Conservation (phyloP, 2,888 invertebrate genomes). For the Rhamphomyia laevipes region DNA sequence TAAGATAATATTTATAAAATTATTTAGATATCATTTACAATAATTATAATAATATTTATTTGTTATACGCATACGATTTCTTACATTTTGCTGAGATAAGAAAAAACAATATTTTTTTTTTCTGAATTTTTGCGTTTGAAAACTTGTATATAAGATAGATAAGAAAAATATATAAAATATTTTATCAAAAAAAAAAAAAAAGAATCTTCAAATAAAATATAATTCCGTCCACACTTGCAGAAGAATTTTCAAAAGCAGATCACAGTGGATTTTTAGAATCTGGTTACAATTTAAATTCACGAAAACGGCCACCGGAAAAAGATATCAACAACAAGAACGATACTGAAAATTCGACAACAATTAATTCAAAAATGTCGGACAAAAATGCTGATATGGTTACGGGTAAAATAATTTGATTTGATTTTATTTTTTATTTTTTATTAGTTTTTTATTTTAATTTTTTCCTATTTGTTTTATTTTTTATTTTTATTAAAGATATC, state of each 20-base stretch:
- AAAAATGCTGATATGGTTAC: slow-evolving; percentile 20
- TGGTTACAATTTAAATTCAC: slow-evolving; percentile 10
- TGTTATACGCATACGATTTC: too few relatives aligned
- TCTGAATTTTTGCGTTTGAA: too few relatives aligned
- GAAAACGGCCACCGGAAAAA: slow-evolving; percentile 6
- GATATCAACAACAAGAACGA: background rate
- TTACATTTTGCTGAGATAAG: too few relatives aligned
- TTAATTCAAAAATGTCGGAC: slow-evolving; percentile 15
- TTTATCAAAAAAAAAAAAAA: background rate
- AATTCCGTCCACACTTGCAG: slow-evolving; percentile 15
- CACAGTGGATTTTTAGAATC: slow-evolving; percentile 12
- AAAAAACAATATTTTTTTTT: too few relatives aligned
- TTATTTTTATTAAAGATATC: slow-evolving; percentile 42
- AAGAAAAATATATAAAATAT: background rate
- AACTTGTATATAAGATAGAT: background rate
- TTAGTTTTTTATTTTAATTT: slow-evolving; percentile 5
- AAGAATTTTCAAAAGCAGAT: slow-evolving; percentile 16
- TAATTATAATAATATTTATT: too few relatives aligned
- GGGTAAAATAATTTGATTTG: slow-evolving; percentile 15
- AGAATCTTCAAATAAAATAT: background rate
- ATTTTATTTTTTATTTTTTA: slow-evolving; percentile 4
- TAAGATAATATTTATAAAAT: too few relatives aligned
- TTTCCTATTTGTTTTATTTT: slow-evolving; percentile 6
- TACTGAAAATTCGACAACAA: background rate
- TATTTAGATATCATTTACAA: too few relatives aligned